Evolutionary conservation across 2,888 invertebrate genomes (phyloP).

Genomic region (Drosophila hawaiiensis): DNA sequence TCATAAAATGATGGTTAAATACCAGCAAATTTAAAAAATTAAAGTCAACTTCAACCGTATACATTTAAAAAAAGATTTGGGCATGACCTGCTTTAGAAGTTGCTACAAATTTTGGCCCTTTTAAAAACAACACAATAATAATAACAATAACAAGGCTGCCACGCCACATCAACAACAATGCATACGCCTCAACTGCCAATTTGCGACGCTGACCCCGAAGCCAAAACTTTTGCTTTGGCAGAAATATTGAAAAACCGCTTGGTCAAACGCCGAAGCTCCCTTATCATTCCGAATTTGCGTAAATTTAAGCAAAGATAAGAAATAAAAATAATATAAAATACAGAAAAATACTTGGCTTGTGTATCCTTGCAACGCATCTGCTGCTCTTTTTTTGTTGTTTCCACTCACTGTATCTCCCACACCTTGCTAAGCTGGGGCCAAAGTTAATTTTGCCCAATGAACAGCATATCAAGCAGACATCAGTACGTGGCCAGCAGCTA

Average conservation of each 20-base stretch:
- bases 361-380: constrained; percentile 58
- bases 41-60: background rate
- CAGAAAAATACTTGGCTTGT: constrained; percentile 34
- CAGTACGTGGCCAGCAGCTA: constrained; percentile 58
- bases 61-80: background rate
- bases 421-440: constrained; percentile 27
- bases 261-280: constrained; percentile 30
- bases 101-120: background rate
- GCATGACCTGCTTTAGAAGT: constrained; percentile 14
- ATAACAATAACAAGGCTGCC: constrained; percentile 52
- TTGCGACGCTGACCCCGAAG: constrained; percentile 42
- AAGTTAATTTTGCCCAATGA: constrained; percentile 79
- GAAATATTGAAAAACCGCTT: constrained; percentile 63
- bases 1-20: background rate
- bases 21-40: background rate
- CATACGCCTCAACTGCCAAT: constrained; percentile 63
- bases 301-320: constrained; percentile 59
- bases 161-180: constrained; percentile 29
- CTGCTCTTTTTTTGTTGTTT: constrained; percentile 1
- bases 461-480: constrained; percentile 73
- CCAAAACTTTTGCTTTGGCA: constrained; percentile 39
- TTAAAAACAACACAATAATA: constrained; percentile 45
- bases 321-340: constrained; percentile 26
- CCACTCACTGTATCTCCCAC: constrained; percentile 15
- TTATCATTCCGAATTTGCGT: constrained; percentile 67